Evolutionary conservation across 2,797 vertebrate genomes (phyloP).

Genomic region (Fundulus diaphanus): DNA sequence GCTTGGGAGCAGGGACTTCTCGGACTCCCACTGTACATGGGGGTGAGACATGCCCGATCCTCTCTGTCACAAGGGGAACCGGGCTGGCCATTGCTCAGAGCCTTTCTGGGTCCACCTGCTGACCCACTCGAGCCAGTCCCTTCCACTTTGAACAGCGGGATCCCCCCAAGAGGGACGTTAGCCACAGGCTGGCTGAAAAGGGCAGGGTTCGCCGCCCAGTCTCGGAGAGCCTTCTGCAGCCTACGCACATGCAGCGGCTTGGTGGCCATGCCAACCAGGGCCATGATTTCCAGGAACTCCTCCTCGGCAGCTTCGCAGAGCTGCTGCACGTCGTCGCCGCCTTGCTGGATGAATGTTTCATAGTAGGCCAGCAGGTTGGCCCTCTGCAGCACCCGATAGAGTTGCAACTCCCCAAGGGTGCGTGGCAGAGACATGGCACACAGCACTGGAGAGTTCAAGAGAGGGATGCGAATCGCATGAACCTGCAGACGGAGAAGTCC

Average conservation of each 20-base stretch:
- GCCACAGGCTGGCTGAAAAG: constrained; percentile 93
- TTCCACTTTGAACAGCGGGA: constrained; percentile 93
- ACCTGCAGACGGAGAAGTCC: constrained; percentile 41
- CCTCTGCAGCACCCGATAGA: constrained; percentile 94
- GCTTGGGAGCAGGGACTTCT: constrained; percentile 91
- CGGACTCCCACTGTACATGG: constrained; percentile 85
- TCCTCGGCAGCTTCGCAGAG: constrained; percentile 97
- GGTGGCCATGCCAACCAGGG: constrained; percentile 97
- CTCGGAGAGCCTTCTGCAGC: constrained; percentile 94
- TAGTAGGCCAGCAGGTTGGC: constrained; percentile 98
- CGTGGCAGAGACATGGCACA: constrained; percentile 92
- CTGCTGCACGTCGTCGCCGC: constrained; percentile 97
- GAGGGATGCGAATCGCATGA: constrained; percentile 49
- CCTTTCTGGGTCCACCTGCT: constrained; percentile 80
- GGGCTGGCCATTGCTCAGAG: constrained; percentile 90
- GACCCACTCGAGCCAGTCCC: constrained; percentile 67
- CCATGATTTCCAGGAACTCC: constrained; percentile 99
- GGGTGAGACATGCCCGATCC: constrained; percentile 82
- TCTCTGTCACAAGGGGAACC: constrained; percentile 86
- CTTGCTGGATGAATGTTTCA: constrained; percentile 99
- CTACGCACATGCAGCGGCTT: constrained; percentile 97
- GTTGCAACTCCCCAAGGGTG: constrained; percentile 96
- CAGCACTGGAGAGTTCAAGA: constrained; percentile 52
- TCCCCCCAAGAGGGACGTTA: constrained; percentile 85
- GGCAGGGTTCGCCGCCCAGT: constrained; percentile 95